Evolutionary conservation across 2,797 vertebrate species (phyloP), one percentile per base, ranked within the genome.

Genomic region (Malacoraja senta): DNA sequence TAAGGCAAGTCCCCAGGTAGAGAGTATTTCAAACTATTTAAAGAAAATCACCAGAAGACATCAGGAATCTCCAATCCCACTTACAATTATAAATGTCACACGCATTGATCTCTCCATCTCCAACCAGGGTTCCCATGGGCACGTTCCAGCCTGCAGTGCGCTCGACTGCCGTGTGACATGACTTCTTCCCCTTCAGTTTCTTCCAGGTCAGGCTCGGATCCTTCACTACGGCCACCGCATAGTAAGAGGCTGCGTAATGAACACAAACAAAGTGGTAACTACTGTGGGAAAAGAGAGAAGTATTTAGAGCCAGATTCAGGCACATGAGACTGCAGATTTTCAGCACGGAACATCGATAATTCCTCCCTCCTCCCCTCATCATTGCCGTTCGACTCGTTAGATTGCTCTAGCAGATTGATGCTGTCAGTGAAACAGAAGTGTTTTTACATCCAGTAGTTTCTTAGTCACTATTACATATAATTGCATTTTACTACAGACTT

Each of bases 71-170:
- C 13, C 6, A 92, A 24, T 6, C 72, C 72, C 35, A 32, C 29
- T 1, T 21, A 0, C 83, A 95, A 97, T 97, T 94, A 99, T 98
- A 94, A 0, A 98, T 97, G 93, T 96, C 94, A 94, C 98, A 99
- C 94, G 95, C 95, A 0, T 92, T 3, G 0, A 94, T 97, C 0
- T 2, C n/a, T 13, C 12, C 3, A 3, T 94, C 94, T 94, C 96
- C 94, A 93, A 99, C 95, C 35, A 94, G 94, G 24, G 9, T 13
- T 38, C 98, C 97, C 96, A 99, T 96, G 88, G 98, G 98, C 44
- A 99, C 94, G 95, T 98, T 98, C 98, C 98, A 99, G 94, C 98
- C 98, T 9, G 98, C 98, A 0, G 97, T 98, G 93, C 97, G 97
- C 88, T 95, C 97, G 0, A 98, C 3, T 0, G 96, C 98, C 0